These are phyloP conservation scores for Aethina tumida DNA, from an alignment of 1,140 invertebrate genomes.

Conservation along the genomic window DNA sequence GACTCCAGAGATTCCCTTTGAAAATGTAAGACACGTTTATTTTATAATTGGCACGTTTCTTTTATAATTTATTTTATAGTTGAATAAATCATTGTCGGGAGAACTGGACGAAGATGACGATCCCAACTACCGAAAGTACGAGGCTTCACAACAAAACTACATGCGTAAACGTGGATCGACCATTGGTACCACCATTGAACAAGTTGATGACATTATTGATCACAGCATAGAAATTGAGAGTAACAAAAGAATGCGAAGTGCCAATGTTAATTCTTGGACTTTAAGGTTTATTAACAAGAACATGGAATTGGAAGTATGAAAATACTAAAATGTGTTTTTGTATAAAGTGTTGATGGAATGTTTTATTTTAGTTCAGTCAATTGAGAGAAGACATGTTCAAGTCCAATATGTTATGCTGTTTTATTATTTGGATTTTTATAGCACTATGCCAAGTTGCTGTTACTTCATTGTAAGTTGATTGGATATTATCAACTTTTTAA, in stretches of 20 bases:
- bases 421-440: conserved; percentile 84
- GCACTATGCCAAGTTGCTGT: conserved; percentile 46
- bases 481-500: background rate
- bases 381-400: conserved; percentile 90
- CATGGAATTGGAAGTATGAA: conserved; percentile 43
- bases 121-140: conserved; percentile 25
- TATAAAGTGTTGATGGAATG: background rate
- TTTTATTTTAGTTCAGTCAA: conserved; percentile 60
- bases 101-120: conserved; percentile 32
- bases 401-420: conserved; percentile 87
- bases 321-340: conserved; percentile 4
- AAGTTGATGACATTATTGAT: conserved; percentile 81
- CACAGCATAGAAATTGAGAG: conserved; percentile 86
- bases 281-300: conserved; percentile 70
- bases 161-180: conserved; percentile 16
- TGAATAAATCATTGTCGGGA: conserved; percentile 24
- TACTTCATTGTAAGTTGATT: conserved; percentile 19
- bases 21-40: conserved; percentile 72
- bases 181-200: conserved; percentile 39
- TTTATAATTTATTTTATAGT: conserved; percentile 17
- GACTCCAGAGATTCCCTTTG: conserved; percentile 86
- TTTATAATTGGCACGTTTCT: no score
- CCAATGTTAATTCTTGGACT: conserved; percentile 79
- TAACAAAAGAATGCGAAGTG: conserved; percentile 80
- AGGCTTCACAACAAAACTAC: conserved; percentile 12